Conservation (phyloP, 2,797 vertebrate species). For the Propithecus perrieri region DNA sequence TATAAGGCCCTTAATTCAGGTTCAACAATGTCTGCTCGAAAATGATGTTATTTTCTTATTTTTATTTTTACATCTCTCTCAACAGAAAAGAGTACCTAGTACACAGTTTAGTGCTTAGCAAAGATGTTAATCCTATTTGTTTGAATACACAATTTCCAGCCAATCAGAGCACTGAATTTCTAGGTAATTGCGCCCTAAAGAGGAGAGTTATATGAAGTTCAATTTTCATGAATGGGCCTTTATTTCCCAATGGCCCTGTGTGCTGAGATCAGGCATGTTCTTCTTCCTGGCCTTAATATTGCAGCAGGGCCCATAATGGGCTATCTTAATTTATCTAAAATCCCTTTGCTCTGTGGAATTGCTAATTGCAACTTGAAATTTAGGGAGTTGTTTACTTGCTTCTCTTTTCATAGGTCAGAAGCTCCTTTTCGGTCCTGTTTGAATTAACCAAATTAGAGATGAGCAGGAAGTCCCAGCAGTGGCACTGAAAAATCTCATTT, state of each 20-base stretch:
- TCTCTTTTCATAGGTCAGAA: background rate
- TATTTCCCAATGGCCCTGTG: conserved; percentile 22
- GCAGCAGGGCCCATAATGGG: background rate
- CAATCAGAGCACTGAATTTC: background rate
- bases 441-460: background rate
- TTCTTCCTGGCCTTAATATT: background rate
- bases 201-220: background rate
- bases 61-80: background rate
- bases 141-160: background rate
- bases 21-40: background rate
- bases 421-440: background rate
- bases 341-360: conserved; percentile 3
- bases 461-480: background rate
- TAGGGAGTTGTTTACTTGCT: background rate
- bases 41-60: background rate
- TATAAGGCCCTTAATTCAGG: background rate
- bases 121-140: background rate
- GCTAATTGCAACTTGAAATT: conserved; percentile 30
- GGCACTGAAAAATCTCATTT: background rate
- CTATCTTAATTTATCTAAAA: background rate
- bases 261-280: background rate
- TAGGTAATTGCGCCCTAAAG: background rate
- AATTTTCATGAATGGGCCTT: background rate
- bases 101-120: background rate
- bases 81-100: background rate